Base-by-base conservation (phyloP, 2,113 vertebrate species). In the Hoplias malabaricus region DNA sequence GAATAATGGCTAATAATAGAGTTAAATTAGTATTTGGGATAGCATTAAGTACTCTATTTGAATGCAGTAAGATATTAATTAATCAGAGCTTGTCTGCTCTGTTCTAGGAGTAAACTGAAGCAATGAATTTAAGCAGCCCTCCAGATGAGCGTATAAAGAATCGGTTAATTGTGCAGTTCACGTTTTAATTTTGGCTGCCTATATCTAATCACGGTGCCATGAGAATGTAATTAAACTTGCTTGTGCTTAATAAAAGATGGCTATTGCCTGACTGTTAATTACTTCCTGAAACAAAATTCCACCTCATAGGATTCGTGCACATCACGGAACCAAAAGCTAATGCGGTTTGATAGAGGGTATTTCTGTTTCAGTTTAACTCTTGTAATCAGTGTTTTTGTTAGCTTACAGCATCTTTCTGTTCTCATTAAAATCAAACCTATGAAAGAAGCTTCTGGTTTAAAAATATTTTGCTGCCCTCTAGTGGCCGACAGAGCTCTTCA, bases 381-480 rank as follows among this genome's bases (percentile, higher is more conserved):
- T 16, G 12, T 48, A 27, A 25, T 40, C n/a, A 23, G 27, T n/a
- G 2, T n/a, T n/a, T n/a, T n/a, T n/a, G n/a, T n/a, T n/a, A n/a
- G n/a, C n/a, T n/a, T n/a, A n/a, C n/a, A n/a, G n/a, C n/a, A n/a
- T n/a, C n/a, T n/a, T n/a, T n/a, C n/a, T n/a, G n/a, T n/a, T n/a
- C n/a, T n/a, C n/a, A n/a, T n/a, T n/a, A n/a, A n/a, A n/a, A n/a
- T n/a, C n/a, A n/a, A n/a, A n/a, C n/a, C n/a, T n/a, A n/a, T n/a
- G n/a, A n/a, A n/a, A n/a, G n/a, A n/a, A n/a, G n/a, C n/a, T n/a
- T n/a, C n/a, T n/a, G n/a, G n/a, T n/a, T n/a, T n/a, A 21, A 16
- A 67, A 75, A 56, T 5, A 53, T 40, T 53, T 74, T 75, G 71
- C 75, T 78, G 21, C 65, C 70, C 56, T 75, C 80, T 78, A 38